Evolutionary conservation across 2,113 vertebrate genomes (phyloP), one percentile per base, ranked within the genome.

Genomic region (Alectura lathami): DNA sequence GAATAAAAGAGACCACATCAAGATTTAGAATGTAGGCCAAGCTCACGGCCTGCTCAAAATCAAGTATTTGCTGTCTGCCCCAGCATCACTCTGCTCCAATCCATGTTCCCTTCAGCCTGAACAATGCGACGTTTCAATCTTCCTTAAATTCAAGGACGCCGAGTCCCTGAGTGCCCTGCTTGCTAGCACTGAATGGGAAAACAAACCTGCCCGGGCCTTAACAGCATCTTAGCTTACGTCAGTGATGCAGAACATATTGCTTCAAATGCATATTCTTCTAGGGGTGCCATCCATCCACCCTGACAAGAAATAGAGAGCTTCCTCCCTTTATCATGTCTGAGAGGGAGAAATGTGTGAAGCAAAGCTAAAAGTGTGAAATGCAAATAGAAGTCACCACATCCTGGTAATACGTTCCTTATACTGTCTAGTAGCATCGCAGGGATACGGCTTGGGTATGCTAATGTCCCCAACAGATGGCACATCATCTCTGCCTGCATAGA

Each of bases 91-190:
- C 88, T 47, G 69, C 77, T 90, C 69, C 89, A 76, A 72, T 78
- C 70, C 79, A 68, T 63, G 68, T 90, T 91, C 42, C 70, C 75
- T 88, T 88, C 83, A 67, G 83, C 89, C 76, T 63, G 50, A 90
- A 89, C 95, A 96, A 96, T 88, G 86, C 91, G 29, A 85, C 10
- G 1, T 82, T 94, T 97, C 96, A 88, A 90, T 96, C 93, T 93
- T 77, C 94, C 95, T 95, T 91, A 93, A 90, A 94, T 95, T 94
- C 95, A 96, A 97, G 95, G 96, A 95, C 91, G 86, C 72, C 14
- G 9, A 90, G 92, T 83, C 83, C 75, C 84, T 3, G 36, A 85
- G 82, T 86, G 88, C 69, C 92, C 90, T 16, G 11, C 89, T 91
- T 18, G 2, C 66, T 48, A 50, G 93, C 72, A 32, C 75, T 83